phyloP scores from a whole-genome alignment of 2,888 invertebrate genomes.

The Dyspetes luteomarginatus region DNA sequence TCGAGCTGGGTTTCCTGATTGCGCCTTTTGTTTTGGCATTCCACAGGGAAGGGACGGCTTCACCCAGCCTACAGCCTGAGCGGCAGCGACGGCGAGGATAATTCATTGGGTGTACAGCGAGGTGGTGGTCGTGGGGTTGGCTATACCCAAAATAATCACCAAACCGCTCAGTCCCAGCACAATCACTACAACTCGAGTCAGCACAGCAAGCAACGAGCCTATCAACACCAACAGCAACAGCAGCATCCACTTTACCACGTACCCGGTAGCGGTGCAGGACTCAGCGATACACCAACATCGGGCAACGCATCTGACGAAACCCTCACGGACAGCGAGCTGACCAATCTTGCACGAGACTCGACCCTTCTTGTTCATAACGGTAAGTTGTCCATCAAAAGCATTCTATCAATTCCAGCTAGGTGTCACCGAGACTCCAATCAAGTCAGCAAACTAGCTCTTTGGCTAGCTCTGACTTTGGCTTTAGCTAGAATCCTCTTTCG shows the following conservation, averaged over 20 bases:
- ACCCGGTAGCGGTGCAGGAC: slow-evolving; percentile 85
- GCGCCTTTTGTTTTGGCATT: slow-evolving; percentile 65
- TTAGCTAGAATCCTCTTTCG: too few relatives aligned
- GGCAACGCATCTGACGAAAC: slow-evolving; percentile 90
- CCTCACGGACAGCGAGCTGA: slow-evolving; percentile 92
- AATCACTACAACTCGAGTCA: slow-evolving; percentile 81
- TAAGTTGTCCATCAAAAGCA: slow-evolving; percentile 82
- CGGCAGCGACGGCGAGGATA: slow-evolving; percentile 90
- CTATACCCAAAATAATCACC: slow-evolving; percentile 83
- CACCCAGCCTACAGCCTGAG: slow-evolving; percentile 92
- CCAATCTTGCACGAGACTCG: slow-evolving; percentile 90
- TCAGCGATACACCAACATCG: slow-evolving; percentile 92
- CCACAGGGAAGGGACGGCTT: slow-evolving; percentile 90
- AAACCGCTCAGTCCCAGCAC: slow-evolving; percentile 79
- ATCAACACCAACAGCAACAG: slow-evolving; percentile 83
- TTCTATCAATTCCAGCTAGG: neutral
- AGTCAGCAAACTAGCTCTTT: too few relatives aligned
- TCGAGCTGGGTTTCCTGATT: slow-evolving; percentile 66
- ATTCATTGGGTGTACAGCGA: slow-evolving; percentile 78
- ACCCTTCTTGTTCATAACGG: slow-evolving; percentile 94
- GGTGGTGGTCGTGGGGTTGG: slow-evolving; percentile 83
- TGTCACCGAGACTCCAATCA: too few relatives aligned
- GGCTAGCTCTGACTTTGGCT: too few relatives aligned
- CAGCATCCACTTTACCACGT: slow-evolving; percentile 83
- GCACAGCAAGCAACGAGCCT: slow-evolving; percentile 85